Base-by-base conservation (phyloP, 1,140 invertebrate genomes). In the Bactericera cockerelli region DNA sequence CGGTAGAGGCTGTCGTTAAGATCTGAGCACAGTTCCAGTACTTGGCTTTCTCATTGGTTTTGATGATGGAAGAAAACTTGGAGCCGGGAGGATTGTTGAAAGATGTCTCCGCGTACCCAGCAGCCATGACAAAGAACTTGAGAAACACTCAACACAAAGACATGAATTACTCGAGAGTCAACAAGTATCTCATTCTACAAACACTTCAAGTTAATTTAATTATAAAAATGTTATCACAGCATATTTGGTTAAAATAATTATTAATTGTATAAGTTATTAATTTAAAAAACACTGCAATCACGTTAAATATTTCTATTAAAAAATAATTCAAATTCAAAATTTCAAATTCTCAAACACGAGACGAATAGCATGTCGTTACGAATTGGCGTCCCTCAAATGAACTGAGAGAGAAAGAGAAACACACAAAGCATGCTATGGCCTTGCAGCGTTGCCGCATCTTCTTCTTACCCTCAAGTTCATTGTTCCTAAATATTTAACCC, bases 1-100 rank as follows among this genome's bases (percentile, higher is more conserved):
- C 70, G 19, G 69, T 70, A 25, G 70, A 70, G 11, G 71, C 68
- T 6, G 70, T 70, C 1, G 71, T 68, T 42, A 68, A 26, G 39
- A 64, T 56, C 22, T 59, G 57, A 21, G 59, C 25, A 22, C 33
- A 57, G 55, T 61, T 58, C 58, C 62, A 60, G 58, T 53, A 59
- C 49, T 60, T 59, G 14, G 22, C n/a, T 49, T 49, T 49, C n/a
- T 49, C 42, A 49, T 49, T 22, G n/a, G n/a, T 49, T 49, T 49
- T 49, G 8, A 49, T 49, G n/a, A 49, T 19, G n/a, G 42, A 49
- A 19, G 42, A 49, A n/a, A 19, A 49, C 22, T 49, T 49, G 42
- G 42, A 49, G 4, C 42, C 42, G 4, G 42, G n/a, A n/a, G 42
- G n/a, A 49, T 49, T 49, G 4, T 4, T 49, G 19, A 10, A 49